Base-by-base conservation (phyloP, 2,113 vertebrate species). In the Anhinga anhinga region DNA sequence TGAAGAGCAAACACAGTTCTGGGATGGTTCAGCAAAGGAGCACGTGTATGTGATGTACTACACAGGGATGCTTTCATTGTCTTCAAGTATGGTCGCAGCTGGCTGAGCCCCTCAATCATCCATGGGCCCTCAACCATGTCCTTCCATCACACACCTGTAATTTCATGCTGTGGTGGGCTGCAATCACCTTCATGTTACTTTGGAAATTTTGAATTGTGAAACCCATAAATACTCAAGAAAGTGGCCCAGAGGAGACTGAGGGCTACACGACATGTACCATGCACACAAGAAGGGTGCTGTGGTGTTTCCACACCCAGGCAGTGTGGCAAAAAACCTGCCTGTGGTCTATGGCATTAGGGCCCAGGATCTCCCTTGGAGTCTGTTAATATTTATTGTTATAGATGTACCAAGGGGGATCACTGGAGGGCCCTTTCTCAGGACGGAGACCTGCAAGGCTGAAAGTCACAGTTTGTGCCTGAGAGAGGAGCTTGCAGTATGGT, bases 391-490 rank as follows among this genome's bases (percentile, higher is more conserved):
- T 69, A 36, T 53, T 62, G 15, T 84, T 87, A 73, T 1, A 81
- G 26, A 21, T 59, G 30, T 65, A 69, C 15, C 23, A 34, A 55
- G 13, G 10, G 12, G 30, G 15, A 59, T 5, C 5, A 4, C 8
- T 5, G 3, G 8, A 7, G 19, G 9, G 2, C 16, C 23, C 25
- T 34, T 63, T 59, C n/a, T 80, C 52, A 55, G 38, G 15, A 58
- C 6, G 45, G 50, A 25, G 23, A 8, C 3, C 29, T n/a, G 42
- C 36, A 71, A 79, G 42, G 14, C 30, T 61, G 34, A 50, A 71
- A 8, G 4, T 21, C 4, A 2, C 3, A 13, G 11, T 30, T 29
- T 83, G 13, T 62, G 15, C 1, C 0, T 8, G 5, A 34, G 22
- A 56, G 10, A 63, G 22, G 29, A 78, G 26, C 69, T 78, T 74